Conservation (phyloP, 2,797 vertebrate genomes). For the Epinephelus malabaricus region DNA sequence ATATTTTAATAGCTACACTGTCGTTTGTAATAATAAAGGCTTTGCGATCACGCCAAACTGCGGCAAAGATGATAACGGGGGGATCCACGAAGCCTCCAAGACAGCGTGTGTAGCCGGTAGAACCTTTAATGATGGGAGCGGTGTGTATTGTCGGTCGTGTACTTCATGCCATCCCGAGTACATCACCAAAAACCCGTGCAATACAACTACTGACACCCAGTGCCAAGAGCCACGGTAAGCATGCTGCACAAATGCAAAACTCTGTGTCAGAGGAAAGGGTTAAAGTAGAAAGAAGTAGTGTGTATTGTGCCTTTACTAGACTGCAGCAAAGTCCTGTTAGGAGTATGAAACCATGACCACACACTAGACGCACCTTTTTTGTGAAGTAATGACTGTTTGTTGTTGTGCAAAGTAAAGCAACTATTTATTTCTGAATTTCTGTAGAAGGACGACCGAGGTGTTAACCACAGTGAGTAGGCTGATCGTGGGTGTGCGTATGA, state of each 20-base stretch:
- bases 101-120: rapidly evolving
- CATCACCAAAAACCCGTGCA: rapidly evolving
- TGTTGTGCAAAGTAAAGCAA: too few relatives aligned
- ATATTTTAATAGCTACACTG: too few relatives aligned
- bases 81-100: rapidly evolving
- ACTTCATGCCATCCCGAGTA: rapidly evolving
- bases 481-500: rapidly evolving
- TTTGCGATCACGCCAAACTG: conserved; percentile 57
- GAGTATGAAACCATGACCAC: too few relatives aligned
- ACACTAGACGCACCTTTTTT: too few relatives aligned
- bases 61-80: conserved; percentile 19
- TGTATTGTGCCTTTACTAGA: not conserved
- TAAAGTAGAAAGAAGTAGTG: too few relatives aligned
- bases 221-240: conserved; percentile 11
- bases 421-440: not conserved
- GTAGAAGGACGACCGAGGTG: rapidly evolving
- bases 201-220: rapidly evolving
- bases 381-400: too few relatives aligned
- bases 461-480: conserved; percentile 16
- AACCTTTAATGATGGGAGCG: conserved; percentile 53
- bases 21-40: conserved; percentile 44
- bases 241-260: too few relatives aligned
- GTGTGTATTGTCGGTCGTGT: rapidly evolving
- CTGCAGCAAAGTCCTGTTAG: not conserved
- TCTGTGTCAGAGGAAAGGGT: not conserved